phyloP scores from a whole-genome alignment of 2,797 vertebrate genomes.

The Choloepus didactylus region DNA sequence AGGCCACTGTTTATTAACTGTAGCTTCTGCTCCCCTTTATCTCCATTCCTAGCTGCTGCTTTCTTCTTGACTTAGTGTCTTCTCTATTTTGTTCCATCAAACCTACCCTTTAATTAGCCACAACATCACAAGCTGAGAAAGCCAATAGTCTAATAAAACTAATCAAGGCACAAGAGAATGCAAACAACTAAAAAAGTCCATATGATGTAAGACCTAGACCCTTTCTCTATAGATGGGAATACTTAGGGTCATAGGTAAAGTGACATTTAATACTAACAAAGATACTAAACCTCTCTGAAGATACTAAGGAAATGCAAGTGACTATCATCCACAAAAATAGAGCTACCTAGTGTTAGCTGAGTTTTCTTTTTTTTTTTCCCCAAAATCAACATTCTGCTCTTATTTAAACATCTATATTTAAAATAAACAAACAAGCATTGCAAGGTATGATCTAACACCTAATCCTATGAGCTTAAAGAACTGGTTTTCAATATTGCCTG shows the following conservation, averaged over 20 bases:
- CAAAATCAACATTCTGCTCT: constrained; percentile 1
- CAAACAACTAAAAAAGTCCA: background rate
- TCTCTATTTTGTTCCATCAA: background rate
- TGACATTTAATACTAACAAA: background rate
- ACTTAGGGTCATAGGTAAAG: background rate
- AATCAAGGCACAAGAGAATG: background rate
- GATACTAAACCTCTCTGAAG: background rate
- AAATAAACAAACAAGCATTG: background rate
- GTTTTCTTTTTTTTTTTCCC: background rate
- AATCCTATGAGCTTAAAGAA: background rate
- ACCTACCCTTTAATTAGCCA: background rate
- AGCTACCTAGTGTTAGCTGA: background rate
- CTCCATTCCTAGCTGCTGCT: background rate
- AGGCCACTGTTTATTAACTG: background rate
- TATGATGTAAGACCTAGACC: background rate
- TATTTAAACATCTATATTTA: constrained; percentile 37
- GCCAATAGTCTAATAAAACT: background rate
- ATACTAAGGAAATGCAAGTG: background rate
- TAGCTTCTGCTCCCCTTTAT: background rate
- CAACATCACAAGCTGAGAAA: background rate
- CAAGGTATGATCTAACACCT: background rate
- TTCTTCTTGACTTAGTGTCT: background rate
- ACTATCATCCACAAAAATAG: background rate
- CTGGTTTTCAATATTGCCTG: background rate
- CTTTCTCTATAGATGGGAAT: background rate